phyloP scores from a whole-genome alignment of 2,113 vertebrate species.

The Pteropus alecto region DNA sequence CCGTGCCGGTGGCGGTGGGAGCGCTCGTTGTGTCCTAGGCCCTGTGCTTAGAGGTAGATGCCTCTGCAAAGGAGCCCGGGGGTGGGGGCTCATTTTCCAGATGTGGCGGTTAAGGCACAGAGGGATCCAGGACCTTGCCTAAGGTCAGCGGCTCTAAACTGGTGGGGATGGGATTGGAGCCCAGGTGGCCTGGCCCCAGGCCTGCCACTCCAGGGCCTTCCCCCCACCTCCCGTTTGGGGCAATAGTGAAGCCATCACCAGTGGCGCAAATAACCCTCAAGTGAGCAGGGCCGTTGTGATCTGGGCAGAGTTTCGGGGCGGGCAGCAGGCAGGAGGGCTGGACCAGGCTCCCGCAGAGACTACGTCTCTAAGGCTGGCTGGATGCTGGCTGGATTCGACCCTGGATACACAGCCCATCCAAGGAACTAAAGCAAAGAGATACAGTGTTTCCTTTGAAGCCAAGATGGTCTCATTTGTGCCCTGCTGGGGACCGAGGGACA shows the following conservation, averaged over 20 bases:
- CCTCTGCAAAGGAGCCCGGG: not conserved
- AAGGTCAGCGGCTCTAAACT: not conserved
- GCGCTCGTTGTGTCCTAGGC: not conserved
- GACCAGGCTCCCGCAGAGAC: not conserved
- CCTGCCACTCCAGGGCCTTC: too few relatives aligned
- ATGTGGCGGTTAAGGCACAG: not conserved
- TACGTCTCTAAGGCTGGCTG: rapidly evolving
- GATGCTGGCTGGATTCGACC: rapidly evolving
- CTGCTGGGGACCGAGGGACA: not conserved
- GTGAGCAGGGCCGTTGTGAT: too few relatives aligned
- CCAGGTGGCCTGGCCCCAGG: not conserved
- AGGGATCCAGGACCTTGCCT: not conserved
- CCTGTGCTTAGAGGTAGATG: not conserved
- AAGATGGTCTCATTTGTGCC: not conserved
- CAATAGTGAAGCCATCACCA: not conserved
- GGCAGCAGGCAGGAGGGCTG: not conserved
- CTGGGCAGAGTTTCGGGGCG: not conserved
- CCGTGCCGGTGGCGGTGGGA: not conserved
- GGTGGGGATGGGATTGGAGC: not conserved
- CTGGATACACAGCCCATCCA: not conserved
- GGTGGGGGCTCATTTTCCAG: not conserved
- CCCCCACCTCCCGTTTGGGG: not conserved
- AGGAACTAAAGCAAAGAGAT: not conserved
- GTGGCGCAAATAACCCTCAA: not conserved
- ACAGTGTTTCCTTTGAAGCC: not conserved